These are phyloP conservation scores for Dryococelus australis DNA, from an alignment of 2,888 invertebrate genomes.

Conservation along the genomic window DNA sequence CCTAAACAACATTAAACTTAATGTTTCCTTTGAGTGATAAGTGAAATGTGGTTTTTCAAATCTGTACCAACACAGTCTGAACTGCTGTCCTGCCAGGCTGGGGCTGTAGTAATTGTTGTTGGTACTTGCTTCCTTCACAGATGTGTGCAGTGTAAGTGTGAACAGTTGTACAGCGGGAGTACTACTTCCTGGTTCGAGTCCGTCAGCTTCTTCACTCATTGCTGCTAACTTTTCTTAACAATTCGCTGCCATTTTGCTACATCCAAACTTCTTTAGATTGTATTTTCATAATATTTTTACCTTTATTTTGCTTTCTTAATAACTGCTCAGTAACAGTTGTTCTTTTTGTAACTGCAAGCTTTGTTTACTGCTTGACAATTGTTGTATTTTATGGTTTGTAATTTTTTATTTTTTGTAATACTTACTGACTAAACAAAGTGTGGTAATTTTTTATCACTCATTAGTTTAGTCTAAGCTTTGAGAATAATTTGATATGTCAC, in stretches of 20 bases:
- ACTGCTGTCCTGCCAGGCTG: background rate
- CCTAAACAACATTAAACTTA: too few relatives aligned
- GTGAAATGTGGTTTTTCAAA: too few relatives aligned
- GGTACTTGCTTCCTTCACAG: slow-evolving; percentile 9
- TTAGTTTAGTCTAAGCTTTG: too few relatives aligned
- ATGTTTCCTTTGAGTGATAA: too few relatives aligned
- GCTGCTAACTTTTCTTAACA: background rate
- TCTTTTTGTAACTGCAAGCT: background rate
- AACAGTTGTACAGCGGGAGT: background rate
- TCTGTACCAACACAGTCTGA: too few relatives aligned
- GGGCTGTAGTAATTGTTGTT: slow-evolving; percentile 6
- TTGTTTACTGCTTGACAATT: background rate
- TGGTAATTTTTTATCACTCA: too few relatives aligned
- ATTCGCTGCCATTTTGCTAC: background rate
- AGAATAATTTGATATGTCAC: too few relatives aligned
- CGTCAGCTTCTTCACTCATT: slow-evolving; percentile 1
- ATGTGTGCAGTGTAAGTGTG: slow-evolving; percentile 4
- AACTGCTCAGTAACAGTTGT: background rate
- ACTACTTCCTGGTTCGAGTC: background rate
- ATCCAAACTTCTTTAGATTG: background rate
- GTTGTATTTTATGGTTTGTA: background rate
- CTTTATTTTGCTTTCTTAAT: background rate
- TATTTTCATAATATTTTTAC: background rate
- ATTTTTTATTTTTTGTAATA: background rate
- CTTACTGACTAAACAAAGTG: background rate